A percentile compares a stretch with the other conserved stretches of the same genome.
Evolutionary conservation across 2,888 invertebrate species (phyloP).

Genomic region (Tipula confusa): DNA sequence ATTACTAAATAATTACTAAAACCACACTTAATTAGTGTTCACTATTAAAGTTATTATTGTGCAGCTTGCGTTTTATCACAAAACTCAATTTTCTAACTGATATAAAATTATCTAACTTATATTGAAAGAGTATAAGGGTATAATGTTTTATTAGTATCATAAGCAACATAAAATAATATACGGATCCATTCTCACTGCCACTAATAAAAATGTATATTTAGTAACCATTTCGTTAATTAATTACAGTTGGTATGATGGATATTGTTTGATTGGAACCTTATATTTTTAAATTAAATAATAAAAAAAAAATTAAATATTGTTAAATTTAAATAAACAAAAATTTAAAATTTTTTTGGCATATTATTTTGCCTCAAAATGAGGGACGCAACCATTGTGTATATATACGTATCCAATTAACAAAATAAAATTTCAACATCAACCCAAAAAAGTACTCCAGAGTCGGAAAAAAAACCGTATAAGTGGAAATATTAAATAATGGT

Average conservation of each 20-base stretch:
- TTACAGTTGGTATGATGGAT: background rate
- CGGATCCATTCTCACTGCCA: no score
- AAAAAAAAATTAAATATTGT: background rate
- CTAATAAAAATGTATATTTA: no score
- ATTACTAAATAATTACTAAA: no score
- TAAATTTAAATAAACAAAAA: background rate
- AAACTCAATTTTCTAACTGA: no score
- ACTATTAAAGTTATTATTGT: no score
- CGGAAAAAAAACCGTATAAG: background rate
- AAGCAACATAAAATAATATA: no score
- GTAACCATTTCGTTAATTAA: background rate
- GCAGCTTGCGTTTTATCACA: no score
- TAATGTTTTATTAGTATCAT: no score
- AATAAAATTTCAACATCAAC: background rate
- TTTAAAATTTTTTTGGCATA: background rate
- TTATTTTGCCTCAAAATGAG: background rate
- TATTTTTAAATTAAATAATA: background rate
- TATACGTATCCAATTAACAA: background rate
- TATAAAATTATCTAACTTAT: no score
- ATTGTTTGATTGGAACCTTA: background rate
- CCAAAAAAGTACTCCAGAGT: background rate
- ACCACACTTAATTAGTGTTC: no score
- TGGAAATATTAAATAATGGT: constrained; percentile 20
- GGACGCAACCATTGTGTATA: background rate
- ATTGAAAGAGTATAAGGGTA: no score